phyloP scores from a whole-genome alignment of 2,888 invertebrate species.

The Drosophila rubida region DNA sequence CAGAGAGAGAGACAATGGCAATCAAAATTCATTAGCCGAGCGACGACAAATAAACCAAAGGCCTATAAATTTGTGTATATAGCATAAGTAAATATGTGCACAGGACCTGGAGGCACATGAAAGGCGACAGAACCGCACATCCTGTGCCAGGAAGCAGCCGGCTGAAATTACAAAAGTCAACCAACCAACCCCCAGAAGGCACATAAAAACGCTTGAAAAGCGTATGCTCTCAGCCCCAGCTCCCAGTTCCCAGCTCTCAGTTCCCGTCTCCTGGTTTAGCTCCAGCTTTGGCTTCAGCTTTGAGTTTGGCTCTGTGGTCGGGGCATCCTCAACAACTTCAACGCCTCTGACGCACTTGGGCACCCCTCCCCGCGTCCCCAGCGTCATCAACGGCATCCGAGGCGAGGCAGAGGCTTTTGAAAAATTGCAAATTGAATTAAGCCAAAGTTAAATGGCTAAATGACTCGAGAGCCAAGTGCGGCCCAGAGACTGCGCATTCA shows the following conservation, averaged over 20 bases:
- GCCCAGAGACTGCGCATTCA: constrained; percentile 36
- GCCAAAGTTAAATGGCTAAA: constrained; percentile 83
- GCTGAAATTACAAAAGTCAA: constrained; percentile 78
- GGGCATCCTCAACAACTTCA: constrained; percentile 49
- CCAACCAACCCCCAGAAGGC: constrained; percentile 71
- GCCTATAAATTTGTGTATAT: constrained; percentile 54
- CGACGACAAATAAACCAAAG: constrained; percentile 75
- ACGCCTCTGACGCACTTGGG: constrained; percentile 7
- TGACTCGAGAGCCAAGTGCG: constrained; percentile 76
- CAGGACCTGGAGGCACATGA: constrained; percentile 47
- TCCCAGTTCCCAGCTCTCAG: background rate
- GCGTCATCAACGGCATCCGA: constrained; percentile 40
- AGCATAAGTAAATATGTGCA: constrained; percentile 61
- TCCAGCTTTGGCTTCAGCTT: background rate
- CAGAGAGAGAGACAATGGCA: constrained; percentile 61
- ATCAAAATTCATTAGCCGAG: constrained; percentile 79
- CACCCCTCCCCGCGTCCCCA: too few species aligned
- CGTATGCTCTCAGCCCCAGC: constrained; percentile 59
- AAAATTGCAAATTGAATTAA: constrained; percentile 86
- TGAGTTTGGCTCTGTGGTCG: constrained; percentile 8
- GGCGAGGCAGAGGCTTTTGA: constrained; percentile 76
- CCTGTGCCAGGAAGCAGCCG: constrained; percentile 79
- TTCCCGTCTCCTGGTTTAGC: background rate
- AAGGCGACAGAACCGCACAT: constrained; percentile 80
- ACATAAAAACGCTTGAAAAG: constrained; percentile 78